These are phyloP conservation scores for Sebastes goodei DNA, from an alignment of 2,797 vertebrate genomes.

Conservation along the genomic window DNA sequence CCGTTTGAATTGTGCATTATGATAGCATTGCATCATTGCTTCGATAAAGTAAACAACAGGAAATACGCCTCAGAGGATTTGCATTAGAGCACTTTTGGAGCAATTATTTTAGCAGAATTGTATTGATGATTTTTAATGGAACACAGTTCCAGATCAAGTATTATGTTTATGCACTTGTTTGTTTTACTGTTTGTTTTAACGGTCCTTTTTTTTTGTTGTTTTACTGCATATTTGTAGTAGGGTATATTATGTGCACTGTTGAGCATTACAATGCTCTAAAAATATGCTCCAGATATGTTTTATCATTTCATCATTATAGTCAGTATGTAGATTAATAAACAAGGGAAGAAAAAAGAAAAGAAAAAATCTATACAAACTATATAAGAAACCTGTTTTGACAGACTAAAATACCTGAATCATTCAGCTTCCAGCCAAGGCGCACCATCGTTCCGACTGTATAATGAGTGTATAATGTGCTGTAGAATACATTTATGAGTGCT, in stretches of 20 bases:
- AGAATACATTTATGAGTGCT: conserved; percentile 19
- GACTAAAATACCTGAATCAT: not conserved
- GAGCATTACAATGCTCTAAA: not conserved
- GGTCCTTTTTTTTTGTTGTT: not conserved
- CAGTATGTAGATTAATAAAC: not conserved
- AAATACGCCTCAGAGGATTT: not conserved
- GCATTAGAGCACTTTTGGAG: not conserved
- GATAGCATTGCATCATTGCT: not conserved
- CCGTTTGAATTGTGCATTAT: too few species aligned
- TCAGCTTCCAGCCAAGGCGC: not conserved
- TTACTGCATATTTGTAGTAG: not conserved
- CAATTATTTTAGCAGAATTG: not conserved
- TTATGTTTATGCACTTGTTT: not conserved
- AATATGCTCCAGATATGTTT: not conserved
- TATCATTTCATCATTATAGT: not conserved
- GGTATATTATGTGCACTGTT: not conserved
- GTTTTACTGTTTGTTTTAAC: not conserved
- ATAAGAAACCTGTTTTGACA: not conserved
- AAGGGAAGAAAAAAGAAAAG: not conserved
- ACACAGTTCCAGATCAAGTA: not conserved
- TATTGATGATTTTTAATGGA: not conserved
- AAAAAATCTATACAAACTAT: not conserved
- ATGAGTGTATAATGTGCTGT: conserved; percentile 36
- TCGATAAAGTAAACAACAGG: not conserved
- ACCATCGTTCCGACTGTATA: conserved; percentile 13